Base-by-base conservation (phyloP, 2,888 invertebrate species). In the Listrodromus nycthemerus region DNA sequence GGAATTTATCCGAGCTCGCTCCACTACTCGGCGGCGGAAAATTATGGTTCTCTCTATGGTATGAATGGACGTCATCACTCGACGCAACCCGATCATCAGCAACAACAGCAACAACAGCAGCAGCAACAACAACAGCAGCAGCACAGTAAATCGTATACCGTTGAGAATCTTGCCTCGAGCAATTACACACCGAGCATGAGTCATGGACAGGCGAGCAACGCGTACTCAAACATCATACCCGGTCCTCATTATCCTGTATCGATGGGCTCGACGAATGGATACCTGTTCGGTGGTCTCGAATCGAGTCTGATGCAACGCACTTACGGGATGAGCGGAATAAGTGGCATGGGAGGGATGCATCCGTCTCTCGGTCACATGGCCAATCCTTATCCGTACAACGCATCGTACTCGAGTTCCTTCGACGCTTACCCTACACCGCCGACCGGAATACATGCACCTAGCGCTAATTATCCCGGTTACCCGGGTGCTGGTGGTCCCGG, bases 391-490 rank as follows among this genome's bases (percentile, higher is more conserved):
- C 90, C 93, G 10, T 93, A 93, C 88, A 93, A 92, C 84, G 89
- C 91, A 73, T 89, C 92, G 58, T 93, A 93, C 78, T 88, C 93
- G 83, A 92, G 92, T 90, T 92, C 93, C 76, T 93, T 93, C 87
- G 93, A 93, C 83, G 90, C 93, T 77, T 94, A 94, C 92, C 92
- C 94, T 21, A 92, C 94, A 55, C 93, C 95, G 61, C 95, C 95
- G 63, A 94, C 95, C 82, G 90, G 92, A 30, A 94, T 96, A 87
- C 96, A 96, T 91, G 95, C 96, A 92, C 96, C 96, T 69, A 95
- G 95, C 91, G 95, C 96, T 50, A 96, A 96, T 91, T 96, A 96
- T 92, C 95, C 96, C 41, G 91, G 92, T 67, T 92, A 92, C 86
- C 86, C 91, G 63, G 88, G 90, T 33, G 82, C 90, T 21, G 89